These are phyloP conservation scores for Archaeoteleia sp. DNA, from an alignment of 2,888 invertebrate genomes.

Conservation along the genomic window DNA sequence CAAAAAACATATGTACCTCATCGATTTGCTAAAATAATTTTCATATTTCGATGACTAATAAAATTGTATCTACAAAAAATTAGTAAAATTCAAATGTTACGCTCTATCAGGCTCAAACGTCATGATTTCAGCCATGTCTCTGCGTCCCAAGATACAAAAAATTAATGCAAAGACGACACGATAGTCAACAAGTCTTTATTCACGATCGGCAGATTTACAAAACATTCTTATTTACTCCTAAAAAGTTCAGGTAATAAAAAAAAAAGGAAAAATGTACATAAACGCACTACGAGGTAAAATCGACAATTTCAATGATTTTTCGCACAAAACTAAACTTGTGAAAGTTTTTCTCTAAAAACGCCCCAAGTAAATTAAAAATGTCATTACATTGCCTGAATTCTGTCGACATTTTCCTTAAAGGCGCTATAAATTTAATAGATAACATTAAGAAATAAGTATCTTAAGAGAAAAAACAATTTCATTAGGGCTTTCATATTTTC, in stretches of 20 bases:
- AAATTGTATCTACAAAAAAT: background rate
- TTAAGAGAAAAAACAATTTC: slow-evolving; percentile 17
- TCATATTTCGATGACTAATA: too few species aligned
- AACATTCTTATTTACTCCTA: slow-evolving; percentile 37
- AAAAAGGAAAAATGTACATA: slow-evolving; percentile 48
- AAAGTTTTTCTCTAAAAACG: slow-evolving; percentile 25
- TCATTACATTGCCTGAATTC: slow-evolving; percentile 22
- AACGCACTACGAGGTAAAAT: slow-evolving; percentile 38
- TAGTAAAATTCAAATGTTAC: background rate
- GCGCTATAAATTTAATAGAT: slow-evolving; percentile 32
- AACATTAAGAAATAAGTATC: slow-evolving; percentile 15
- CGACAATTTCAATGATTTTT: slow-evolving; percentile 28
- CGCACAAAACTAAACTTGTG: slow-evolving; percentile 16
- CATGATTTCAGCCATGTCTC: background rate
- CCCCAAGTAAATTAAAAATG: too few species aligned
- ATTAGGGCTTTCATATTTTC: slow-evolving; percentile 1
- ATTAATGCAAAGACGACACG: slow-evolving; percentile 23
- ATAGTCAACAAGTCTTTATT: slow-evolving; percentile 43
- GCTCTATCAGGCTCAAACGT: background rate
- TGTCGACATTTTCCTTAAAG: slow-evolving; percentile 27
- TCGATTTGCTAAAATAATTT: too few species aligned
- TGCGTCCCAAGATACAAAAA: slow-evolving; percentile 6
- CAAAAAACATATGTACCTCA: too few species aligned
- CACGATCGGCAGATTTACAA: slow-evolving; percentile 40
- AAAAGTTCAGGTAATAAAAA: slow-evolving; percentile 34